Evolutionary conservation across 2,888 invertebrate species (phyloP).

Genomic region (Globia sparganii): DNA sequence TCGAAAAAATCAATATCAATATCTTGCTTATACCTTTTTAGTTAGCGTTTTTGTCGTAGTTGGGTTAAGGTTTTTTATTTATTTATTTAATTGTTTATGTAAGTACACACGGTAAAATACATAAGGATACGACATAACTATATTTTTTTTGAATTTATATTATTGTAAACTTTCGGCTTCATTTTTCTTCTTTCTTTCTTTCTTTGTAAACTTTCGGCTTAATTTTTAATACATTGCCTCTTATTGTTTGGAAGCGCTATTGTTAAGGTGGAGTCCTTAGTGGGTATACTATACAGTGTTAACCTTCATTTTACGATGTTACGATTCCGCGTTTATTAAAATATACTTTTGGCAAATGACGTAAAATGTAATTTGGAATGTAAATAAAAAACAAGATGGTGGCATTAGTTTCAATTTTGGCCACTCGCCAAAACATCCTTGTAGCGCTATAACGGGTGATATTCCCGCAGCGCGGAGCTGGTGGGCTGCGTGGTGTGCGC

Average conservation of each 20-base stretch:
- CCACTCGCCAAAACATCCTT: background rate
- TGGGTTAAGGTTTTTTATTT: no score
- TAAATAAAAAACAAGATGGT: background rate
- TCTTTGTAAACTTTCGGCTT: background rate
- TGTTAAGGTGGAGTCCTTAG: background rate
- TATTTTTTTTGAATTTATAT: no score
- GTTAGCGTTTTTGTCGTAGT: no score
- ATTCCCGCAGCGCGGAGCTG: slow-evolving; percentile 77
- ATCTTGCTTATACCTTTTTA: no score
- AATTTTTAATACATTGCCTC: background rate
- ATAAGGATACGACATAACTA: no score
- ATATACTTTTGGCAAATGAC: background rate
- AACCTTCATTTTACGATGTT: background rate
- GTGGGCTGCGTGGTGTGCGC: slow-evolving; percentile 90
- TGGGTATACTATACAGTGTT: background rate
- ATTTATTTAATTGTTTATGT: no score
- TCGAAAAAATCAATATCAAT: background rate
- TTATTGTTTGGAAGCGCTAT: background rate
- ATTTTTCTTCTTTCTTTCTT: no score
- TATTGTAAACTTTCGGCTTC: background rate
- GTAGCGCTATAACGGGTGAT: no score
- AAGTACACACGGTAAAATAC: no score
- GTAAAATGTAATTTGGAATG: background rate
- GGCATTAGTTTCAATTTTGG: background rate
- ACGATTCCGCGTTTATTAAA: background rate